Evolutionary conservation across 2,797 vertebrate species (phyloP), one percentile per base, ranked within the genome.

Genomic region (Oreonectes daqikongensis): DNA sequence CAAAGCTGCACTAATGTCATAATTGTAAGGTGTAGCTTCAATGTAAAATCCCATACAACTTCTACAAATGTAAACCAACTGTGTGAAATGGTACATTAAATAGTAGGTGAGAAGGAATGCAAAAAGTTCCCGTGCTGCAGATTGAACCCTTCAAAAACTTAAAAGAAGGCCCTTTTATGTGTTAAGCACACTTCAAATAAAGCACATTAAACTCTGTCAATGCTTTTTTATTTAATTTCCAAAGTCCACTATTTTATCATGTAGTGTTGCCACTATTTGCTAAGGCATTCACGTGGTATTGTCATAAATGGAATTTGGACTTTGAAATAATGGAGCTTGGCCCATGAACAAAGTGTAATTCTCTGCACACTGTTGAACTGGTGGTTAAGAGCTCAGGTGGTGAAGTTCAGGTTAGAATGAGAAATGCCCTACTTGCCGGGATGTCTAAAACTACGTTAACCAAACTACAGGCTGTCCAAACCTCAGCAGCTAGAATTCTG

Each of bases 171-270:
- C 6, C 3, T 48, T 48, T 55, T 24, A 53, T 22, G 52, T 26
- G 9, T 55, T 32, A 60, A 35, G 18, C 59, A 32, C 26, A 61
- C 9, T 35, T 17, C 5, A 5, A 61, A n/a, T n/a, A n/a, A 2
- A 59, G 26, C 24, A 59, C 12, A 14, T 42, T 42, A 1, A 57
- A 28, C 5, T 17, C 52, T 14, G 20, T 55, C 11, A 14, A 30
- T 30, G 26, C 55, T 28, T 30, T 28, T 59, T 30, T 59, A 30
- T 59, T 30, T 59, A 30, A 30, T 30, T 59, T 30, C 55, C 12
- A 57, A 30, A 61, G 59, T 61, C 18, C 32, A 61, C 1, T 8
- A 35, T 61, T 61, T 61, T 61, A 61, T 61, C 28, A 60, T 60
- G 57, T 17, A 17, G 26, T 30, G 5, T 32, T 15, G 24, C 53